Conservation (phyloP, 2,888 invertebrate species). For the Drosophila borealis region DNA sequence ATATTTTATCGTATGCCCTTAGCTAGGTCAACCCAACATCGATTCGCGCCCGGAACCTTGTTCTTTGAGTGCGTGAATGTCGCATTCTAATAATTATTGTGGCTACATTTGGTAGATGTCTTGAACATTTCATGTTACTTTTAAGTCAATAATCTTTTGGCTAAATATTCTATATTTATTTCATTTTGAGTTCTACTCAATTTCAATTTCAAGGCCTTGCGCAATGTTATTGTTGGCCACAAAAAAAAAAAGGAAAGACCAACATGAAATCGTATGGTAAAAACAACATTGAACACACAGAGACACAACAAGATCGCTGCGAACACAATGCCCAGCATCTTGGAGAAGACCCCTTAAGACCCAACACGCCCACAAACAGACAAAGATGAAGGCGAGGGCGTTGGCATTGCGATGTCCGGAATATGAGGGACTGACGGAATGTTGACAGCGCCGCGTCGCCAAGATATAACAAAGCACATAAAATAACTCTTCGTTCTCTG, state of each 20-base stretch:
- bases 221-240: slow-evolving; percentile 30
- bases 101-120: background rate
- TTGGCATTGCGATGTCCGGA: background rate
- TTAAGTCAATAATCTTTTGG: slow-evolving; percentile 1
- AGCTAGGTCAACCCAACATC: background rate
- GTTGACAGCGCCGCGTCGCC: slow-evolving; percentile 19
- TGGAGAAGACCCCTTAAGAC: slow-evolving; percentile 24
- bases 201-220: slow-evolving; percentile 36
- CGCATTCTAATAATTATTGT: background rate
- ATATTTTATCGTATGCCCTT: background rate
- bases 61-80: no score
- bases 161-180: slow-evolving; percentile 21
- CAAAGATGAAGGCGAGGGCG: background rate
- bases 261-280: slow-evolving; percentile 16
- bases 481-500: slow-evolving; percentile 22
- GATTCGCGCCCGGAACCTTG: background rate
- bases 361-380: slow-evolving; percentile 29
- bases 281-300: slow-evolving; percentile 21
- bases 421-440: slow-evolving; percentile 10
- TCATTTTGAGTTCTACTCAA: slow-evolving; percentile 17
- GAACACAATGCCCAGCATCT: slow-evolving; percentile 24
- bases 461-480: slow-evolving; percentile 28
- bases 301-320: slow-evolving; percentile 16
- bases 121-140: slow-evolving; percentile 1
- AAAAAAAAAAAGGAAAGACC: slow-evolving; percentile 1